Evolutionary conservation across 2,888 invertebrate genomes (phyloP), one percentile per base, ranked within the genome.

Genomic region (Apodemia mormo): DNA sequence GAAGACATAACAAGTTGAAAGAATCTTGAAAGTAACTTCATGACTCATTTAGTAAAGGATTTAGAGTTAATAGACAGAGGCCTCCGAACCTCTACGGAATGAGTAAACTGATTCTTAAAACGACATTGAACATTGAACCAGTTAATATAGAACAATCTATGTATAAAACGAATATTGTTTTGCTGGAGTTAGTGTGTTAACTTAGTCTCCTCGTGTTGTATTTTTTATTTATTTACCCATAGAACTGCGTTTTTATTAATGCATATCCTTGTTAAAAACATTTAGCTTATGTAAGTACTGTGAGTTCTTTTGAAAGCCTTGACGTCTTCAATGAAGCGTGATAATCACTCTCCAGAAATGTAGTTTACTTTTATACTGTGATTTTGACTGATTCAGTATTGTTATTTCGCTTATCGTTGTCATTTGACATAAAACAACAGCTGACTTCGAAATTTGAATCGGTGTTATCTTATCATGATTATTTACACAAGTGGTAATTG

Each of bases 381-480:
- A 68, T 69, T 54, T 52, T 58, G 22, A 52, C 64, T 54, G 70
- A 70, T 71, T 58, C 65, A 10, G 14, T 49, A 49, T 14, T 14
- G 49, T 49, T 71, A 65, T 71, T 73, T 54, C 52, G 52, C n/a
- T 54, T 54, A 68, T 69, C 64, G 68, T 70, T 69, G 72, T 71
- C 72, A 64, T 72, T 68, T 68, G 75, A 68, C 70, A 75, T 74
- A 66, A 72, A 76, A 77, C 61, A 64, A 64, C 73, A 74, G 79
- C 77, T 80, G 76, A 78, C 77, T 73, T 73, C 74, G 67, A 71
- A 74, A 71, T 71, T 64, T 37, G 61, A 64, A 64, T 64, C 72
- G 68, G 76, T 80, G 78, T 82, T 89, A 92, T 92, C 92, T 92
- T 92, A 92, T 92, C 92, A 84, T 72, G 90, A 92, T 89, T 91